Conservation (phyloP, 2,888 invertebrate species). For the Plusia festucae region DNA sequence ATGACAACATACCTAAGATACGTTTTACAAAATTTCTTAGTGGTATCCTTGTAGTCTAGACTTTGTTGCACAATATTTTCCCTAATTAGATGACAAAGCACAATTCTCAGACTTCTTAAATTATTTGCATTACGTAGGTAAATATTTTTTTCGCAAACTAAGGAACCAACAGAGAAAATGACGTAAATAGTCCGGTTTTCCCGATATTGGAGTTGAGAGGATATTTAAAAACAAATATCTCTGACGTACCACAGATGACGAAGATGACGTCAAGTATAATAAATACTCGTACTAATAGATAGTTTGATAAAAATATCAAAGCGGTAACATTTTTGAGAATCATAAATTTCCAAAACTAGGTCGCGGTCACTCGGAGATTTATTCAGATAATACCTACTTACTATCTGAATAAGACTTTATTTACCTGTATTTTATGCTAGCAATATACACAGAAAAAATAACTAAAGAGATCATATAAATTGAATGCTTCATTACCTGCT, state of each 20-base stretch:
- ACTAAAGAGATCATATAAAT: too few species aligned
- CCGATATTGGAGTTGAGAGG: neutral
- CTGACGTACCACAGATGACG: neutral
- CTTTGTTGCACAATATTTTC: too few species aligned
- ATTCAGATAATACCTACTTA: too few species aligned
- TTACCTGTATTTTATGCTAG: constrained; percentile 28
- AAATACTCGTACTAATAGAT: neutral
- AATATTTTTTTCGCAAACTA: constrained; percentile 12
- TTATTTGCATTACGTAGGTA: too few species aligned
- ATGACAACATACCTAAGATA: too few species aligned
- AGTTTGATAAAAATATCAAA: neutral
- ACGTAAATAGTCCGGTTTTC: constrained; percentile 12
- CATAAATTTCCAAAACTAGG: constrained; percentile 6
- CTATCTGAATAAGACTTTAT: too few species aligned
- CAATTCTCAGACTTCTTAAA: neutral
- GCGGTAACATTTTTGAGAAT: neutral
- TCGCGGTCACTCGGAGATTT: constrained; percentile 1
- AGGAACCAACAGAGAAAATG: constrained; percentile 21
- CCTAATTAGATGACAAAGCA: neutral
- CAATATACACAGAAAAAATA: neutral
- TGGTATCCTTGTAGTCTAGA: too few species aligned
- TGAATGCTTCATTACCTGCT: too few species aligned
- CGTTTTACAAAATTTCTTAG: too few species aligned
- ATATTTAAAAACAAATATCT: constrained; percentile 12
- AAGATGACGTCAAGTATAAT: neutral